Base-by-base conservation (phyloP, 1,140 invertebrate species). In the Drosophila neocordata region DNA sequence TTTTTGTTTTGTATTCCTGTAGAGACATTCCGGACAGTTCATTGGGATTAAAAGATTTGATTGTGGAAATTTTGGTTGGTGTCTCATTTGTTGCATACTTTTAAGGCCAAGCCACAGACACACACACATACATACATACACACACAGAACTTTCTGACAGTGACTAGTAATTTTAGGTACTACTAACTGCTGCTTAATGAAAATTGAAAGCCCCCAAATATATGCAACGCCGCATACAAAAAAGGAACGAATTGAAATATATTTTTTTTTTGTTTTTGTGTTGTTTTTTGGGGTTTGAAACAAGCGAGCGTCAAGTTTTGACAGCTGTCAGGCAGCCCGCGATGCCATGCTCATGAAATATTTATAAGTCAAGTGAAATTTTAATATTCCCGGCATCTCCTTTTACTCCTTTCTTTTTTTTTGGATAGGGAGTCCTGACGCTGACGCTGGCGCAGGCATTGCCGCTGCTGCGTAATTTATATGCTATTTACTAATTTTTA, bases 11-110 rank as follows among this genome's bases (percentile, higher is more conserved):
- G 61, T 48, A 4, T 15, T 11, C 65, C 59, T 68, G 75, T 55
- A 78, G 75, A 82, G 58, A 48, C 57, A 37, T 37, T 51, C 65
- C 65, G 60, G 57, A 79, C 75, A 88, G 83, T 88, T 88, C 83
- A 89, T 83, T 79, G 84, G 87, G 82, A 87, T 90, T 90, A 90
- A 90, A 73, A 87, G 87, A 87, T 90, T 90, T 79, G 59, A 66
- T 61, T 85, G 79, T 73, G 72, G 77, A 90, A 69, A 76, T 61
- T 81, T 64, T 71, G 57, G 77, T 87, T 85, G 69, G 61, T 73
- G 77, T 64, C 68, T 88, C 88, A 67, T 82, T 87, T 85, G 70
- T 67, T 75, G 78, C 69, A 65, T 61, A 65, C 74, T 62, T 35
- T 31, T 51, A 66, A 59, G 41, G 15, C 13, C 15, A 44, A 44